Percentiles rank a stretch among this genome's conserved stretches.
These are phyloP conservation scores for Lagorchestes hirsutus DNA, from an alignment of 2,797 vertebrate genomes.

Conservation along the genomic window DNA sequence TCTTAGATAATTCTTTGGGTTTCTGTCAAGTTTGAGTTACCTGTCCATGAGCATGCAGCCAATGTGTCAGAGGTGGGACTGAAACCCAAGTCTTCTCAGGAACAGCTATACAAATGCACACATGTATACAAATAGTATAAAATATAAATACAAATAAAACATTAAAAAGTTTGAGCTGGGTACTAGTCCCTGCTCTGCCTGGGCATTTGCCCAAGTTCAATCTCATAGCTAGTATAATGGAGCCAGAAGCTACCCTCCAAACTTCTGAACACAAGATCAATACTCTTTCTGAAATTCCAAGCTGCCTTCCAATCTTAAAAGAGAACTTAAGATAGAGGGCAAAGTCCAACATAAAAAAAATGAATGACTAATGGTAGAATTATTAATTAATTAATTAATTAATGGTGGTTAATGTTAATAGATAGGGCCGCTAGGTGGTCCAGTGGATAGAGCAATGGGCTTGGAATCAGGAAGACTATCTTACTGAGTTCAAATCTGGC, in stretches of 20 bases:
- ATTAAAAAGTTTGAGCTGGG: not conserved
- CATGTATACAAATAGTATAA: too few relatives aligned
- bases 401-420: not conserved
- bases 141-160: not conserved
- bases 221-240: not conserved
- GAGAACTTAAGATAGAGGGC: slow-evolving; percentile 37
- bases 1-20: too few relatives aligned
- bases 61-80: too few relatives aligned
- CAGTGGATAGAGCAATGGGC: not conserved
- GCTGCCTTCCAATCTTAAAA: slow-evolving; percentile 29
- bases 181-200: not conserved
- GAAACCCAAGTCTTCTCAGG: too few relatives aligned
- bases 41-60: too few relatives aligned
- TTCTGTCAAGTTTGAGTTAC: too few relatives aligned
- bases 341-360: slow-evolving; percentile 15
- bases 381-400: not conserved
- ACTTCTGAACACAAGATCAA: not conserved
- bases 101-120: too few relatives aligned
- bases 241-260: not conserved
- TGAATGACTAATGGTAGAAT: slow-evolving; percentile 26
- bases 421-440: not conserved
- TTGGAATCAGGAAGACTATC: not conserved
- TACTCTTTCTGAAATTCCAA: too few relatives aligned
- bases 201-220: not conserved
- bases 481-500: not conserved